These are phyloP conservation scores for Galago senegalensis DNA, from an alignment of 2,797 vertebrate genomes.

Conservation along the genomic window DNA sequence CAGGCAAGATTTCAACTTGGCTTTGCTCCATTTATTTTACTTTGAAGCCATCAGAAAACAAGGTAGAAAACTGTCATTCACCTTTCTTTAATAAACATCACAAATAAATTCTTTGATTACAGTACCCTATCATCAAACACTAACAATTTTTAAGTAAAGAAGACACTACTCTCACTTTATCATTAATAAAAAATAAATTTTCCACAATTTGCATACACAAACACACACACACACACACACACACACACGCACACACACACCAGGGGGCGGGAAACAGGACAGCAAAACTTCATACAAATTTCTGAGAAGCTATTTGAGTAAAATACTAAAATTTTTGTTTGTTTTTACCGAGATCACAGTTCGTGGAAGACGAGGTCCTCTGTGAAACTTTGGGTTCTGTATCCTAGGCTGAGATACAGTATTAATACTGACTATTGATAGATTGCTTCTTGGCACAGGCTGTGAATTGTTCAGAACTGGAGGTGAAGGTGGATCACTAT, in stretches of 20 bases:
- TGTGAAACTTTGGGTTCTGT: slow-evolving; percentile 92
- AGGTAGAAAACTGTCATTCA: slow-evolving; percentile 12
- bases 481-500: slow-evolving; percentile 94
- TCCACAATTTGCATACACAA: neutral
- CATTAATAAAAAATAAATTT: slow-evolving; percentile 40
- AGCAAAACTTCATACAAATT: slow-evolving; percentile 43
- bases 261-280: neutral
- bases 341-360: slow-evolving; percentile 94
- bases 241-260: neutral
- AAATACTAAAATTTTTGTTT: slow-evolving; percentile 41
- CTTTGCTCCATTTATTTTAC: slow-evolving; percentile 53
- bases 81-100: slow-evolving; percentile 6
- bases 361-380: slow-evolving; percentile 92
- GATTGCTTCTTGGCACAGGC: slow-evolving; percentile 91
- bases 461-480: slow-evolving; percentile 88
- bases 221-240: neutral
- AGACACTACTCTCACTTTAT: neutral
- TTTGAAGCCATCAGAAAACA: slow-evolving; percentile 59
- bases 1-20: slow-evolving; percentile 51
- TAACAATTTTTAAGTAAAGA: slow-evolving; percentile 59
- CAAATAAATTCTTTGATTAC: slow-evolving; percentile 33
- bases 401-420: slow-evolving; percentile 91
- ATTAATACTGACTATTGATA: slow-evolving; percentile 94
- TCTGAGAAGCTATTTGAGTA: slow-evolving; percentile 23
- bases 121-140: slow-evolving; percentile 30